Evolutionary conservation across 30 jellyfish, hydroid and myxozoan species (phyloP).

Genomic region (Hydractinia symbiolongicarpus): DNA sequence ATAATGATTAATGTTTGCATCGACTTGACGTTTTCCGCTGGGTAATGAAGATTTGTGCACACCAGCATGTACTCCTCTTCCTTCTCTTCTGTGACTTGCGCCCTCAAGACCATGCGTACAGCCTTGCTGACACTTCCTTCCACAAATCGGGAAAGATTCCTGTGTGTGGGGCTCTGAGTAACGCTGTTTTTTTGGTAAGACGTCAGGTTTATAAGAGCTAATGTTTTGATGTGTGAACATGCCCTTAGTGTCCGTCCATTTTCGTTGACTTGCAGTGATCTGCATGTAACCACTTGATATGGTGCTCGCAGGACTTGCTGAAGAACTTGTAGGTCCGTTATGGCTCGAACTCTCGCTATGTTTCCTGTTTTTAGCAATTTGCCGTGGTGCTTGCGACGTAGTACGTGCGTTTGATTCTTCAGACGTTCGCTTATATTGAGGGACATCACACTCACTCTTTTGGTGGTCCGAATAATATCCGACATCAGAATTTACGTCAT

Average conservation of each 20-base stretch:
- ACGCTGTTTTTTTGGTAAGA: neutral
- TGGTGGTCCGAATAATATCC: slow-evolving; percentile 23
- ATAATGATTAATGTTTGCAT: too few species aligned
- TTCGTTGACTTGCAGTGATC: neutral
- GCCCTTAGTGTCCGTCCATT: slow-evolving; percentile 8
- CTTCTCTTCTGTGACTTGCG: too few species aligned
- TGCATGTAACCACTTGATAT: neutral
- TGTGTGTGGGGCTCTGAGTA: neutral
- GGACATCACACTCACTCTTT: neutral
- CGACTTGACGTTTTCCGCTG: too few species aligned
- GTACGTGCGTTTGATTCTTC: too few species aligned
- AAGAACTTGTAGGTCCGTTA: neutral
- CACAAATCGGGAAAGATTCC: slow-evolving; percentile 15
- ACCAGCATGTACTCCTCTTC: too few species aligned
- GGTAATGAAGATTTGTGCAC: too few species aligned
- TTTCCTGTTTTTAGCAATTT: neutral
- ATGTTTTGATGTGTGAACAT: neutral
- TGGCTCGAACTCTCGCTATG: neutral
- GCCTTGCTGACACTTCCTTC: slow-evolving; percentile 23
- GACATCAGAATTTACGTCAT: slow-evolving; percentile 19
- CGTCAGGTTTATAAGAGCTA: neutral
- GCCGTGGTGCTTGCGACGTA: neutral
- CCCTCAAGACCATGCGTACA: slow-evolving; percentile 7
- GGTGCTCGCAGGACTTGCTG: slow-evolving; percentile 3
- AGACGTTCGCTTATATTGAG: neutral